Evolutionary conservation across 35 echinoderm and acorn worm species (phyloP), one percentile per base, ranked within the genome.

Genomic region (Lytechinus variegatus): DNA sequence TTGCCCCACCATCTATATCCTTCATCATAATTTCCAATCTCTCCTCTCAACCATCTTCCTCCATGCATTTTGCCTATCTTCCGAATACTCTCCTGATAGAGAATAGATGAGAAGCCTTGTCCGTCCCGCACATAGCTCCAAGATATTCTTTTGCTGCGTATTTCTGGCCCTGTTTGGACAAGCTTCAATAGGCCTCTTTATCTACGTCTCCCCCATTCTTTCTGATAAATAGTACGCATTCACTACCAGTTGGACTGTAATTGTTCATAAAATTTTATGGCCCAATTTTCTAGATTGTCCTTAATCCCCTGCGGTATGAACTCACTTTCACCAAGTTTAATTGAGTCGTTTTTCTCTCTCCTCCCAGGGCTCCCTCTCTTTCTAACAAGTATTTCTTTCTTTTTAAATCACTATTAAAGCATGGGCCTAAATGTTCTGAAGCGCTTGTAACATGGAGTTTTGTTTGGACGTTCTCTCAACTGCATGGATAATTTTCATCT

Each of bases 241-340:
- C 19, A 79, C 19, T 52, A 90, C 29, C 88, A 90, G 88, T 12
- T 52, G 88, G 88, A 54, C 29, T 90, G 52, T 90, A 90, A 90
- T 90, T 90, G 88, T 54, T 44, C 88, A 93, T 93, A 54, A 93
- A 55, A 93, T 55, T 93, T 93, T 93, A 93, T 93, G 92, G 52
- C 92, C 92, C 92, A 93, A 93, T 93, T 93, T 93, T 93, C 92
- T 55, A 53, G 92, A 93, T 93, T 93, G 92, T 93, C 27, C 54
- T n/a, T 55, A 93, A 55, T 93, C 52, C 92, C 92, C 54, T 93
- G 92, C 53, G 55, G 88, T 24, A 55, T 14, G 11, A 54, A 27
- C 9, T 44, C 92, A 93, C 92, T 93, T 93, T 93, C 92, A 14
- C 53, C 52, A 90, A 90, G 88, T 90, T 90, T 90, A 54, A 52